Base-by-base conservation (phyloP, 2,113 vertebrate species). In the Microcebus tavaratra region DNA sequence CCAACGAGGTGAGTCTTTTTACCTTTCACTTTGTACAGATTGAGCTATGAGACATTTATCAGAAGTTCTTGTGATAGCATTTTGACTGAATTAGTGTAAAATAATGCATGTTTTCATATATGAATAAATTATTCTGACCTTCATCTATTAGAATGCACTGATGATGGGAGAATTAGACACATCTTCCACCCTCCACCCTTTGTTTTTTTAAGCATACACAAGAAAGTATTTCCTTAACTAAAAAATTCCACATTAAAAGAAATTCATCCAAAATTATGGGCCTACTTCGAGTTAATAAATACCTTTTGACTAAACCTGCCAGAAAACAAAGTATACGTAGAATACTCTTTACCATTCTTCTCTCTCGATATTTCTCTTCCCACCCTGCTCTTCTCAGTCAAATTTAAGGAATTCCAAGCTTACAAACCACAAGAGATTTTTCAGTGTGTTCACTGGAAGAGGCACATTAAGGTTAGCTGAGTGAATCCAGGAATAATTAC, bases 151-250 rank as follows among this genome's bases (percentile, higher is more conserved):
- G 18, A 88, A 82, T 6, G 84, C 15, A 72, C 2, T 11, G 4
- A 39, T 14, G 6, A 34, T 50, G 76, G 57, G 36, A 36, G 29
- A 50, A 53, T 88, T 88, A 68, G 82, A 93, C 3, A 68, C 5
- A 3, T 76, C 7, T 53, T 4, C 5, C 9, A 59, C 8, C 2
- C 14, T 39, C 1, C 4, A n/a, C 2, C 8, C 8, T 4, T 31
- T 21, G 1, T 12, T 59, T 36, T 91, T 67, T 87, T 34, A 36
- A 94, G 21, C 23, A 96, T 83, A 75, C 12, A 63, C 57, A 50
- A 76, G 59, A 34, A 79, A 84, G 4, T 48, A 42, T 84, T 87
- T 94, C 53, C 48, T 86, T 82, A 61, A 67, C 86, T 53, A 12
- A 70, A 65, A 97, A 21, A 59, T 65, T 29, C 6, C 68, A 68